Percentiles rank a stretch among this genome's conserved stretches.
Evolutionary conservation across 2,113 vertebrate species (phyloP).

Genomic region (Herpetotheres cachinnans): DNA sequence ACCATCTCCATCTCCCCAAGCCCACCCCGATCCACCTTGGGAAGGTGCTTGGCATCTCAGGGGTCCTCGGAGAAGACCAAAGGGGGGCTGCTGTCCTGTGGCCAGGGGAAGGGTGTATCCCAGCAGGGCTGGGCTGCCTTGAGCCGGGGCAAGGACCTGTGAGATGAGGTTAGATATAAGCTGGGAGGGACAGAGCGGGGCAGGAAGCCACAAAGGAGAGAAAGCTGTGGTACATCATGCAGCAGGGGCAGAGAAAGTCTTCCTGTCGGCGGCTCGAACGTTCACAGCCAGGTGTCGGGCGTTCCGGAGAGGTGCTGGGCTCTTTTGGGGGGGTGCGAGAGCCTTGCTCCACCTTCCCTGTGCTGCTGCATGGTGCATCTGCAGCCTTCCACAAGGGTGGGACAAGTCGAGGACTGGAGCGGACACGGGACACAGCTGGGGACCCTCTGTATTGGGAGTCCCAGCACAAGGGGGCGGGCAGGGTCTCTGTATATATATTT

Average conservation of each 20-base stretch:
- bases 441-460: neutral
- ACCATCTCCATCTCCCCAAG: neutral
- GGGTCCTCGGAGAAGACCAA: neutral
- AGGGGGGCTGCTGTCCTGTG: neutral
- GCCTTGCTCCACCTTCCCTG: neutral
- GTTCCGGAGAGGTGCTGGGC: neutral
- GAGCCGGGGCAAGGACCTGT: fast-evolving
- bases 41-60: neutral
- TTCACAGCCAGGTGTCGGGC: neutral
- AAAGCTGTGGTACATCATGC: neutral
- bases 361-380: neutral
- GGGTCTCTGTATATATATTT: neutral
- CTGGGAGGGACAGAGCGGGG: neutral
- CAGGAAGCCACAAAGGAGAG: conserved; percentile 2
- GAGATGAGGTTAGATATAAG: neutral
- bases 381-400: neutral
- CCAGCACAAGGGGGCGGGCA: neutral
- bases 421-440: neutral
- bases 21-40: neutral
- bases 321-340: neutral
- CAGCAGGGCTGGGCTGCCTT: neutral
- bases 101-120: neutral
- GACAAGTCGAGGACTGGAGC: neutral
- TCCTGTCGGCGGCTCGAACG: neutral
- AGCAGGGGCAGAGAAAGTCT: neutral